Evolutionary conservation across 2,113 vertebrate genomes (phyloP).

Genomic region (Pteronura brasiliensis): DNA sequence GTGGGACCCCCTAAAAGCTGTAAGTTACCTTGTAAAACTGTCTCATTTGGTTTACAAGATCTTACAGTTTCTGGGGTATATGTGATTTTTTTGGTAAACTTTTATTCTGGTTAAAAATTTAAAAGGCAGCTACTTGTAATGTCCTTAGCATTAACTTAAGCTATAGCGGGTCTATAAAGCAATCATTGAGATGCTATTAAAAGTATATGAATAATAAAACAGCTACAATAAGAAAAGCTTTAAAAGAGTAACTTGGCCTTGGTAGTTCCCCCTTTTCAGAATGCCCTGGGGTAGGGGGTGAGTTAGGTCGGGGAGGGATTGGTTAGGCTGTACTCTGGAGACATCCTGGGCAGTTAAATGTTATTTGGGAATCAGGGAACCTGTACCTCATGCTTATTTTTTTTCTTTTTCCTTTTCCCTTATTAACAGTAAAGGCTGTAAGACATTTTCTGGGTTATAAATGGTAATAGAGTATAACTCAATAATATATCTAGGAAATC

Average conservation of each 20-base stretch:
- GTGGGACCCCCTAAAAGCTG: not conserved
- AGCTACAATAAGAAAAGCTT: slow-evolving; percentile 48
- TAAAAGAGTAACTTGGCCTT: slow-evolving; percentile 15
- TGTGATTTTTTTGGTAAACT: slow-evolving; percentile 37
- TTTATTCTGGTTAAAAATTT: slow-evolving; percentile 70
- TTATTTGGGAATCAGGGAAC: not conserved
- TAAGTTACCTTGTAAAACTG: not conserved
- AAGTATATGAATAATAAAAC: slow-evolving; percentile 71
- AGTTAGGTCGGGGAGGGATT: not conserved
- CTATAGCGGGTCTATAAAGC: slow-evolving; percentile 29
- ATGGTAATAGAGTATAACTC: not conserved
- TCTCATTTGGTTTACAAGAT: not conserved
- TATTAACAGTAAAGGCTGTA: not conserved
- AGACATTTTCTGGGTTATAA: slow-evolving; percentile 29
- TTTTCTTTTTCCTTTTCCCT: not conserved
- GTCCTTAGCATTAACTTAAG: slow-evolving; percentile 58
- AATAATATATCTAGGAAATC: slow-evolving; percentile 44
- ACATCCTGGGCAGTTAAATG: not conserved
- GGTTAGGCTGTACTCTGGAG: not conserved
- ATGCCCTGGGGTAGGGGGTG: not conserved
- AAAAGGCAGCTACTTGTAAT: slow-evolving; percentile 58
- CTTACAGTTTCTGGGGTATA: not conserved
- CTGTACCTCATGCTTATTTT: not conserved
- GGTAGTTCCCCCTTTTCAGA: not conserved
- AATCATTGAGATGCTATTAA: slow-evolving; percentile 59